Conservation (phyloP, 2,888 invertebrate species). For the Nomada fabriciana region DNA sequence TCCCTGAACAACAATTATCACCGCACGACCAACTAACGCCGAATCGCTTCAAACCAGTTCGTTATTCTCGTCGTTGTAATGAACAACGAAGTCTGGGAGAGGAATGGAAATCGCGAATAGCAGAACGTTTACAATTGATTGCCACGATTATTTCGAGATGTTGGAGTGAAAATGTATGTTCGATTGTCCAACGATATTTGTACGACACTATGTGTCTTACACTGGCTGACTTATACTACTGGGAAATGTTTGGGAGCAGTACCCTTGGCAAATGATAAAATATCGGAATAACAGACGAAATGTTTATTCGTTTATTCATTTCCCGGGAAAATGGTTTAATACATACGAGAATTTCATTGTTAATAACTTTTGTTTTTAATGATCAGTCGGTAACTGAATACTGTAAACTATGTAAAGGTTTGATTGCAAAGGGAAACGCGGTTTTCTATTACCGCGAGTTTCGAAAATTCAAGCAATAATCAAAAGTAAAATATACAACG, state of each 20-base stretch:
- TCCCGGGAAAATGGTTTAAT: too few relatives aligned
- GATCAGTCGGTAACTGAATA: too few relatives aligned
- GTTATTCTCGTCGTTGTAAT: not conserved
- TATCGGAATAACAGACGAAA: too few relatives aligned
- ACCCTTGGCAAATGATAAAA: too few relatives aligned
- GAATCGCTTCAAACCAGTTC: not conserved
- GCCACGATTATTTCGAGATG: conserved; percentile 40
- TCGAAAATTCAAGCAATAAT: not conserved
- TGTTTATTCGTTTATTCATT: too few relatives aligned
- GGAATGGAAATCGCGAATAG: not conserved
- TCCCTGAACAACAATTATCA: not conserved
- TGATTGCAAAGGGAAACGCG: too few relatives aligned
- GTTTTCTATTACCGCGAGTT: not conserved
- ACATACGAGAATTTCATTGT: not conserved
- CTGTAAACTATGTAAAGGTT: too few relatives aligned
- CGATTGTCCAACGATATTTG: conserved; percentile 25
- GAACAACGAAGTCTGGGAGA: not conserved
- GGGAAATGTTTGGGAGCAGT: too few relatives aligned
- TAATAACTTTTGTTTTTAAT: too few relatives aligned
- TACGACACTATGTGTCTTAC: conserved; percentile 15
- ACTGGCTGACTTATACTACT: conserved; percentile 34
- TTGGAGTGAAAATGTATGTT: conserved; percentile 7
- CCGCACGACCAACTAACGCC: not conserved
- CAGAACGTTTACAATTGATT: conserved; percentile 36
- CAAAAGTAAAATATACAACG: conserved; percentile 9